Conservation (phyloP, 2,113 vertebrate genomes). For the Heterotis niloticus region DNA sequence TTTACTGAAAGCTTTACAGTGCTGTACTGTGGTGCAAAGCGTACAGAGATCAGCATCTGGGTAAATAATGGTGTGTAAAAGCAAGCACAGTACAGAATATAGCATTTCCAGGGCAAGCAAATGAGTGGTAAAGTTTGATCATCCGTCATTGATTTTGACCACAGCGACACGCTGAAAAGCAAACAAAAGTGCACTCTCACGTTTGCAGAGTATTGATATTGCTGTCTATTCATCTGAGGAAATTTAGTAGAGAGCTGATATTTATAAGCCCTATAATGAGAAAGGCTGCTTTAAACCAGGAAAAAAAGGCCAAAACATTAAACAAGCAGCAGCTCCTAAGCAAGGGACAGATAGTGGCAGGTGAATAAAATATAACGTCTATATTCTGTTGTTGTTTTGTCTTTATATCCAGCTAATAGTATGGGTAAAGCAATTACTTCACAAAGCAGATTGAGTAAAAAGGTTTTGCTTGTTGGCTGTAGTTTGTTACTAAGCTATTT, state of each 20-base stretch:
- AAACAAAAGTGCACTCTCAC: no score
- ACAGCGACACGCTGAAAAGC: no score
- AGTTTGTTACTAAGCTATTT: neutral
- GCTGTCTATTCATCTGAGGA: neutral
- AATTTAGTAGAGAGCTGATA: neutral
- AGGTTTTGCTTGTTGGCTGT: neutral
- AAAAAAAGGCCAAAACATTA: neutral
- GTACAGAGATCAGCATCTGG: no score
- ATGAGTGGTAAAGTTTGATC: neutral
- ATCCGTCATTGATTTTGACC: neutral
- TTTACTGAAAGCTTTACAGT: no score
- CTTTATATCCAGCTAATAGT: neutral
- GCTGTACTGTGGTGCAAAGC: no score
- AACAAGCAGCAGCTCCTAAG: neutral
- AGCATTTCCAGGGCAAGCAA: neutral
- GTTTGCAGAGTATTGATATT: neutral
- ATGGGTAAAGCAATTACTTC: neutral
- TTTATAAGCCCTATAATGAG: neutral
- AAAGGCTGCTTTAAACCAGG: neutral
- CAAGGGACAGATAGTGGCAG: neutral
- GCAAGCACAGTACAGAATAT: neutral
- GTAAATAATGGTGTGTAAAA: no score
- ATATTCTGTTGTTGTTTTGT: neutral
- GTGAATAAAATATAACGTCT: constrained; percentile 1
- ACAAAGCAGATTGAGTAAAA: neutral